Evolutionary conservation across 1,140 invertebrate species (phyloP).

Genomic region (Aphaenogaster floridana): DNA sequence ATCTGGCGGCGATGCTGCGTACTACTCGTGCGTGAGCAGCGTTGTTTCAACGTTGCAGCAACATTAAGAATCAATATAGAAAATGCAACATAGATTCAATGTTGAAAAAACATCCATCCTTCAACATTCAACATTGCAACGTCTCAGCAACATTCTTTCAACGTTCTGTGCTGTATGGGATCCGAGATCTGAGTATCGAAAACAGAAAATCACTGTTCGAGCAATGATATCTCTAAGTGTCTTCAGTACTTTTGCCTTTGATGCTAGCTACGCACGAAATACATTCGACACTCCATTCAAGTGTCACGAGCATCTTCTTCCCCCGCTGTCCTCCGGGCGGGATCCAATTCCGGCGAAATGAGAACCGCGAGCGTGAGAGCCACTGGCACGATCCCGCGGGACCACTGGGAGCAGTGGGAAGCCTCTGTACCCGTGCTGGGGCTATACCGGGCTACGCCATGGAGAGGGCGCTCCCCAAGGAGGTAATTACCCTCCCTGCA

Average conservation of each 20-base stretch:
- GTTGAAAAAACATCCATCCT: too few relatives aligned
- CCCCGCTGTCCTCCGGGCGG: background rate
- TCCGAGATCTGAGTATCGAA: background rate
- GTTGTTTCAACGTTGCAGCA: too few relatives aligned
- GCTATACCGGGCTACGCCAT: slow-evolving; percentile 77
- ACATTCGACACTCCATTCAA: background rate
- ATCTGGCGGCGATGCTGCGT: too few relatives aligned
- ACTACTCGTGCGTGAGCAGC: too few relatives aligned
- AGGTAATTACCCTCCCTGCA: slow-evolving; percentile 84
- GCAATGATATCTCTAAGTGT: background rate
- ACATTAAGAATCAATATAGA: too few relatives aligned
- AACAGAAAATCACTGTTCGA: background rate
- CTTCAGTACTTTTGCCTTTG: background rate
- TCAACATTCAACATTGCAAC: too few relatives aligned
- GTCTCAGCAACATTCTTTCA: too few relatives aligned
- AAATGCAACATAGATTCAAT: too few relatives aligned
- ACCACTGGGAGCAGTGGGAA: slow-evolving; percentile 83
- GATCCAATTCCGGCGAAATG: slow-evolving; percentile 80
- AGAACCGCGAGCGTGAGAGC: slow-evolving; percentile 82
- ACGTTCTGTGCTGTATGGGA: too few relatives aligned
- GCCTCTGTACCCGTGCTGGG: slow-evolving; percentile 81
- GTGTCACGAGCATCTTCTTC: slow-evolving; percentile 19
- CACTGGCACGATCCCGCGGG: slow-evolving; percentile 81
- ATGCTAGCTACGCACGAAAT: background rate
- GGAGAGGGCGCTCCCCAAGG: slow-evolving; percentile 82